A percentile compares a stretch with the other conserved stretches of the same genome.
Conservation (phyloP, 2,113 vertebrate genomes). For the Buteo buteo region DNA sequence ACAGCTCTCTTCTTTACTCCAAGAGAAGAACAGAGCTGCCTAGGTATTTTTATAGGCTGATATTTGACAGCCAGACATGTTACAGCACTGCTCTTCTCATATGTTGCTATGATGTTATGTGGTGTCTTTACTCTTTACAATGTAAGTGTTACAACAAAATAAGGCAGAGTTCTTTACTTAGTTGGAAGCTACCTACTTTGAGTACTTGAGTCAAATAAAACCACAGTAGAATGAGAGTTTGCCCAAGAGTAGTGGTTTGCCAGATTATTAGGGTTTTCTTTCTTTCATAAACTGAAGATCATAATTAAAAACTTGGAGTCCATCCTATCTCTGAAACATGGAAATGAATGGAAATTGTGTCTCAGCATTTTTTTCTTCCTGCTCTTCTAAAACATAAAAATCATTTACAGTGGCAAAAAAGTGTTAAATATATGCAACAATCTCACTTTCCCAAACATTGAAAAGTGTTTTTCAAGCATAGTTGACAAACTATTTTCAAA, state of each 20-base stretch:
- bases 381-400: not conserved
- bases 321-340: not conserved
- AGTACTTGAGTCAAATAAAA: not conserved
- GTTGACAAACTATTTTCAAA: conserved; percentile 29
- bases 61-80: conserved; percentile 6
- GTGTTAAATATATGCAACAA: not conserved
- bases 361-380: not conserved
- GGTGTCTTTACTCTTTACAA: not conserved
- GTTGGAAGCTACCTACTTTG: not conserved
- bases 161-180: not conserved
- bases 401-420: not conserved
- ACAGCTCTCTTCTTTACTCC: not conserved
- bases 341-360: not conserved
- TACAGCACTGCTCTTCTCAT: not conserved
- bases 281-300: not conserved
- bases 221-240: not conserved
- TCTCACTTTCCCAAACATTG: not conserved
- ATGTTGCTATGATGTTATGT: not conserved
- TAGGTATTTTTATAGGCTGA: conserved; percentile 17
- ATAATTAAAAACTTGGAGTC: not conserved
- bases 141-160: not conserved
- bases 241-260: not conserved
- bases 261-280: not conserved
- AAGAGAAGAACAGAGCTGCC: not conserved
- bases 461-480: conserved; percentile 14